Evolutionary conservation across 1,140 invertebrate species (phyloP), one percentile per base, ranked within the genome.

Genomic region (Xylocopa sonorina): DNA sequence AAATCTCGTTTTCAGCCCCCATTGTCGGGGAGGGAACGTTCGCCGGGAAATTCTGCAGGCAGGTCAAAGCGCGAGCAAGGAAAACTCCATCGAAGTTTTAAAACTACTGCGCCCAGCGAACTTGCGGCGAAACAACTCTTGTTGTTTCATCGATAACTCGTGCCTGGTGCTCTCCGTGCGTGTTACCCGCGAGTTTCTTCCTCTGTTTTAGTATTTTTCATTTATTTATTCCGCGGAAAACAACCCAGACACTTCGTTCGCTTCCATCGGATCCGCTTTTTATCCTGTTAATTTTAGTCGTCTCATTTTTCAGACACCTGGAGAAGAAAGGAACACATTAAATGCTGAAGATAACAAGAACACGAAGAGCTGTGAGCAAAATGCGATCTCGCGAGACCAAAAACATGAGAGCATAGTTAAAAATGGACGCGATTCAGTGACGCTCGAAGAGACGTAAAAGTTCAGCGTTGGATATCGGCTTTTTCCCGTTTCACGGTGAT

Each of bases 41-140:
- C 62, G n/a, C 41, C 38, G 64, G 55, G 64, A 77, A 77, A 58
- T 77, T 77, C 53, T 46, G 64, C 64, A 69, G 74, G 21, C 64
- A 48, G 53, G 32, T 27, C 43, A n/a, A 48, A 58, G 53, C 64
- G 63, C 3, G 74, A 77, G 46, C 64, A 7, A n/a, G 53, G 43
- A 41, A 69, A 69, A 60, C 43, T 77, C 74, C 53, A 60, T 77
- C 41, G 64, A 77, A 77, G 64, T 77, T 77, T 77, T 48, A 69
- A 77, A 77, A 57, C 64, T 53, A 60, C 48, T 38, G 55, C 64
- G 24, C 27, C 43, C 6, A 16, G n/a, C 53, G 53, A 68, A 77
- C 55, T 77, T 58, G 16, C 51, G 24, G 50, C 34, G 72, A 46
- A 57, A 68, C 29, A 46, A 57, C 32, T 77, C 43, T 29, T 68